Percentiles rank a stretch among this genome's conserved stretches.
Evolutionary conservation across 2,888 invertebrate species (phyloP).

Genomic region (Epinotia brunnichana): DNA sequence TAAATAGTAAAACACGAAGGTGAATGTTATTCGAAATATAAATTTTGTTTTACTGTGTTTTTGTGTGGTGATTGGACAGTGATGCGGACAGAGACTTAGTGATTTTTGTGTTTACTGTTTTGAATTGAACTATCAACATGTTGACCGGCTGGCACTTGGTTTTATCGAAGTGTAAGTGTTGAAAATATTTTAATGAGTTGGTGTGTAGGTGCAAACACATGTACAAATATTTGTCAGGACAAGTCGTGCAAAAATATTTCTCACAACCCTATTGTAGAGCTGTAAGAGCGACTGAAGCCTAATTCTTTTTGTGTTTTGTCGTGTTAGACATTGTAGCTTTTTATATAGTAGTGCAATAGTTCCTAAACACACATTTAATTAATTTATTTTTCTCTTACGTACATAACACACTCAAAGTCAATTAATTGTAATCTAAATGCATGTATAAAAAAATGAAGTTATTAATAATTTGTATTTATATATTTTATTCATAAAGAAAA

Average conservation of each 20-base stretch:
- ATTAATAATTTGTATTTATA: too few relatives aligned
- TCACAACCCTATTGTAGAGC: background rate
- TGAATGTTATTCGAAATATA: slow-evolving; percentile 5
- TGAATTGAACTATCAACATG: slow-evolving; percentile 58
- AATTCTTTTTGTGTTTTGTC: background rate
- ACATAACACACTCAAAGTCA: too few relatives aligned
- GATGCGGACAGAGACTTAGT: slow-evolving; percentile 23
- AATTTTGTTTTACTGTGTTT: background rate
- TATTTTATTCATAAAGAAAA: too few relatives aligned
- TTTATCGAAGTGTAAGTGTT: slow-evolving; percentile 74
- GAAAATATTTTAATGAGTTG: background rate
- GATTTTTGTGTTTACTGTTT: slow-evolving; percentile 29
- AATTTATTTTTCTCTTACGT: too few relatives aligned
- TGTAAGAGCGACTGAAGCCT: background rate
- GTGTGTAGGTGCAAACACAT: too few relatives aligned
- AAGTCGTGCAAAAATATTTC: background rate
- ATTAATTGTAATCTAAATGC: too few relatives aligned
- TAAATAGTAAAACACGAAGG: background rate
- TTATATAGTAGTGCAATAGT: too few relatives aligned
- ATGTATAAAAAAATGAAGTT: too few relatives aligned
- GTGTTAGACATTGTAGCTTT: too few relatives aligned
- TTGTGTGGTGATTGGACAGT: slow-evolving; percentile 31
- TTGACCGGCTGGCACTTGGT: slow-evolving; percentile 77
- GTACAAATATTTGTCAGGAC: background rate
- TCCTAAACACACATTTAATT: too few relatives aligned